Percentiles rank a stretch among this genome's conserved stretches.
Conservation (phyloP, 2,888 invertebrate species). For the Tiliacea aurago region DNA sequence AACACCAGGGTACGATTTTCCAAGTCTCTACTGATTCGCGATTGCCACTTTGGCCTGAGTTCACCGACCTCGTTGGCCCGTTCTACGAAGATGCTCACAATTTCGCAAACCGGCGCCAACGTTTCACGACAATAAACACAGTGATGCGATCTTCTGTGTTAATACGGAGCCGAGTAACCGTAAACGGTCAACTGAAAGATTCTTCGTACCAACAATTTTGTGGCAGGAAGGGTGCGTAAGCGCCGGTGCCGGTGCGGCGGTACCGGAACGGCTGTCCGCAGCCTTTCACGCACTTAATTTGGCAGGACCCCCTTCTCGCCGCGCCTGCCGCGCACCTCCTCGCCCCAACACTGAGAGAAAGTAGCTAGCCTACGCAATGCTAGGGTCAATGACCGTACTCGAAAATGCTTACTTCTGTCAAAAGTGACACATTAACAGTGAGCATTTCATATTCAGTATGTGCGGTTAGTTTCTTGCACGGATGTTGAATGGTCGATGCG, state of each 20-base stretch:
- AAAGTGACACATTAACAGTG: conserved; percentile 89
- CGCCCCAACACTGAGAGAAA: conserved; percentile 86
- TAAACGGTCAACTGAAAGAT: conserved; percentile 59
- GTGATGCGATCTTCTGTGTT: conserved; percentile 50
- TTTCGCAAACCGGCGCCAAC: conserved; percentile 71
- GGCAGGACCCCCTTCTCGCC: conserved; percentile 88
- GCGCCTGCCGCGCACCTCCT: conserved; percentile 77
- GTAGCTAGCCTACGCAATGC: conserved; percentile 90
- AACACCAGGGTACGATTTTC: conserved; percentile 74
- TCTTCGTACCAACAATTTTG: conserved; percentile 57
- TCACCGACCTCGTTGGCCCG: conserved; percentile 79
- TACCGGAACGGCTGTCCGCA: conserved; percentile 82
- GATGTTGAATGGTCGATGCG: conserved; percentile 81
- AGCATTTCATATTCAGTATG: conserved; percentile 88
- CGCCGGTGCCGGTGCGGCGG: conserved; percentile 66
- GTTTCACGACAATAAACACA: conserved; percentile 65
- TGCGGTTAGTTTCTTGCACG: conserved; percentile 88
- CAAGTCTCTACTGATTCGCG: conserved; percentile 77
- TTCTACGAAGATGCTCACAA: conserved; percentile 74
- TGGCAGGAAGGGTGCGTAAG: conserved; percentile 69
- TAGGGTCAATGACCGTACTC: conserved; percentile 89
- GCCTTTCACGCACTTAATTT: conserved; percentile 90
- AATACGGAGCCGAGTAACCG: conserved; percentile 55
- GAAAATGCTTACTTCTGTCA: conserved; percentile 89
- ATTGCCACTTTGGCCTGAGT: conserved; percentile 77